Evolutionary conservation across 2,888 invertebrate species (phyloP).

Genomic region (Mythimna lalbum): DNA sequence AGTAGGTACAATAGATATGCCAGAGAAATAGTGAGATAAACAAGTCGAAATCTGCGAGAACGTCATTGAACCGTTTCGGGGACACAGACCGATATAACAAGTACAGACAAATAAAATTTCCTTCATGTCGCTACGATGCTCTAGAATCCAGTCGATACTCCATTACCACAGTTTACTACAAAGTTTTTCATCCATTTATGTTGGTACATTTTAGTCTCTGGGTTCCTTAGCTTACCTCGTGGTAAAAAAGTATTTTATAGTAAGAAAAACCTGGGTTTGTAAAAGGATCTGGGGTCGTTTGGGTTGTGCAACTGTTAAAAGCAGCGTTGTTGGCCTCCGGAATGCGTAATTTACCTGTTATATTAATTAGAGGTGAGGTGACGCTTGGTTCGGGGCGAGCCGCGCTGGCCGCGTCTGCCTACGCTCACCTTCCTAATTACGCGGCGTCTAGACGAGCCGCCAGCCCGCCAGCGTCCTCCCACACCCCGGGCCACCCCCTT

Average conservation of each 20-base stretch:
- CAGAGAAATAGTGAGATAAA: slow-evolving; percentile 67
- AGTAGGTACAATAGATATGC: slow-evolving; percentile 46
- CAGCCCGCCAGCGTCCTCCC: slow-evolving; percentile 80
- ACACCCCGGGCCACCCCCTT: slow-evolving; percentile 71
- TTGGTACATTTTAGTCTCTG: slow-evolving; percentile 11
- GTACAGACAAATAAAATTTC: slow-evolving; percentile 64
- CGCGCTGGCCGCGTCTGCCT: slow-evolving; percentile 74
- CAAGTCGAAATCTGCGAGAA: slow-evolving; percentile 65
- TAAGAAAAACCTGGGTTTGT: background rate
- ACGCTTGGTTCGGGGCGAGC: slow-evolving; percentile 70
- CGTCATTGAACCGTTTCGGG: slow-evolving; percentile 79
- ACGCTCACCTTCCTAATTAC: slow-evolving; percentile 89
- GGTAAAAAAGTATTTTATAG: background rate
- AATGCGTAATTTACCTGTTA: slow-evolving; percentile 71
- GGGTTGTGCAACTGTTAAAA: slow-evolving; percentile 12
- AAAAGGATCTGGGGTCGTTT: background rate
- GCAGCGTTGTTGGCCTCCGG: slow-evolving; percentile 34
- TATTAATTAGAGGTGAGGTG: slow-evolving; percentile 79
- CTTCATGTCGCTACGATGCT: slow-evolving; percentile 57
- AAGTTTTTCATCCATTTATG: slow-evolving; percentile 10
- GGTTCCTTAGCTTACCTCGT: background rate
- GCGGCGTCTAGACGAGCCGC: slow-evolving; percentile 87
- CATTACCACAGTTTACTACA: slow-evolving; percentile 24
- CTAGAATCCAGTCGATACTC: slow-evolving; percentile 54
- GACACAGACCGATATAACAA: slow-evolving; percentile 68